A percentile compares a stretch with the other conserved stretches of the same genome.
phyloP scores from a whole-genome alignment of 2,888 invertebrate species.

The Ormia ochracea region DNA sequence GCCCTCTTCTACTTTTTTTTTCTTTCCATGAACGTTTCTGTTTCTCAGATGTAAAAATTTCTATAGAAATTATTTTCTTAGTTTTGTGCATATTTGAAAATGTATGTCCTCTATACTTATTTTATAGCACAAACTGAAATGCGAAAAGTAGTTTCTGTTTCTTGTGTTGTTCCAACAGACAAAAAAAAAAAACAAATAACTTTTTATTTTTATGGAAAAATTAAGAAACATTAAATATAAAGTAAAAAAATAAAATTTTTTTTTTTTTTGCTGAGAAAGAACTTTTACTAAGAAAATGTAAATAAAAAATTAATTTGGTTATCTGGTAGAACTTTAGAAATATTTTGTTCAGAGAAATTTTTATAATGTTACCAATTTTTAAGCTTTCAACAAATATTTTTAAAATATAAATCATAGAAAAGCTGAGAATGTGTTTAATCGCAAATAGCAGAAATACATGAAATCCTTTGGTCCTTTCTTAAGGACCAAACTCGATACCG shows the following conservation, averaged over 20 bases:
- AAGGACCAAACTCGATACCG: no score
- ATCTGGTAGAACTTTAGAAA: not conserved
- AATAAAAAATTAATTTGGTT: conserved; percentile 4
- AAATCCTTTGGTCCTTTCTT: no score
- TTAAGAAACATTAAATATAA: not conserved
- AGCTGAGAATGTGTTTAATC: no score
- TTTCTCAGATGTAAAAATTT: not conserved
- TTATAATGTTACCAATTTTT: not conserved
- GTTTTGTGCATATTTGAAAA: not conserved
- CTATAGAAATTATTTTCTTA: not conserved
- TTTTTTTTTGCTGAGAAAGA: not conserved
- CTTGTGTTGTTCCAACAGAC: conserved; percentile 26
- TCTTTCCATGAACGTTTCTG: not conserved
- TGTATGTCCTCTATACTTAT: conserved; percentile 19
- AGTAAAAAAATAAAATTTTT: not conserved
- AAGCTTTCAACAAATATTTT: no score
- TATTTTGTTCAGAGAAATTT: not conserved
- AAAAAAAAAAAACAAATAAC: not conserved
- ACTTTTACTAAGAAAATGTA: not conserved
- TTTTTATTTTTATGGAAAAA: not conserved
- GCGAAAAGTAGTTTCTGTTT: conserved; percentile 60
- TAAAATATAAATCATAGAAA: no score
- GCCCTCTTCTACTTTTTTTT: not conserved
- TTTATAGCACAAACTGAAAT: conserved; percentile 49
- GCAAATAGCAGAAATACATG: no score